These are phyloP conservation scores for Mionectes macconnelli DNA, from an alignment of 2,113 vertebrate genomes.

Conservation along the genomic window DNA sequence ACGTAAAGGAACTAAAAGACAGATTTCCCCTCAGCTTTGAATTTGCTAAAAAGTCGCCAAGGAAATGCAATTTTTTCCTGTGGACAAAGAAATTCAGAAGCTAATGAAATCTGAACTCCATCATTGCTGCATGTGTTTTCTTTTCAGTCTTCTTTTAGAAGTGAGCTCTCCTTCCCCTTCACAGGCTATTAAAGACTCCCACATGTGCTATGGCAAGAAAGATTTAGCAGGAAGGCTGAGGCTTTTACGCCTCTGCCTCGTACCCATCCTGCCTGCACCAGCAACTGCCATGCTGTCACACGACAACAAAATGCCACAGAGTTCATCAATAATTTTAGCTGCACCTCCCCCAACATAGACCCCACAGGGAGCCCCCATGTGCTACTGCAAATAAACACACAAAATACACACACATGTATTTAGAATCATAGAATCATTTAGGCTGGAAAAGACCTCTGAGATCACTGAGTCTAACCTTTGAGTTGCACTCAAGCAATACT, in stretches of 20 bases:
- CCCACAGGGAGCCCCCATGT: not conserved
- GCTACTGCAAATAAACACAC: not conserved
- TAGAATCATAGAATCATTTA: not conserved
- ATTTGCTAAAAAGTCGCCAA: slow-evolving; percentile 72
- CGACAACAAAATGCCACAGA: not conserved
- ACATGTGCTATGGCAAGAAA: not conserved
- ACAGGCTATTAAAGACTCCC: not conserved
- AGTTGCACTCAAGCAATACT: not conserved
- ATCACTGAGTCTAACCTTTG: not conserved
- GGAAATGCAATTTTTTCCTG: slow-evolving; percentile 19
- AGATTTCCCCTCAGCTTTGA: slow-evolving; percentile 2
- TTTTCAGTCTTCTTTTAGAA: slow-evolving; percentile 19
- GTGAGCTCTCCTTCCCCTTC: not conserved
- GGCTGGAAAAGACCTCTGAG: not conserved
- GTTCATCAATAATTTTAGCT: not conserved
- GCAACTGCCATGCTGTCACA: not conserved
- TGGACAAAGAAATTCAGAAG: slow-evolving; percentile 50
- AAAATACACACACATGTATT: rapidly evolving
- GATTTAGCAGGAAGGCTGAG: not conserved
- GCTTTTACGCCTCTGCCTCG: not conserved
- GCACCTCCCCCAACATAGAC: rapidly evolving
- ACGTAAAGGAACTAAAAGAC: not conserved
- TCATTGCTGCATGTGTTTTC: slow-evolving; percentile 7
- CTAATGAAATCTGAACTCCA: slow-evolving; percentile 68
- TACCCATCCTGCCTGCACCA: not conserved